phyloP scores from a whole-genome alignment of 2,113 vertebrate species.

The Tautogolabrus adspersus region DNA sequence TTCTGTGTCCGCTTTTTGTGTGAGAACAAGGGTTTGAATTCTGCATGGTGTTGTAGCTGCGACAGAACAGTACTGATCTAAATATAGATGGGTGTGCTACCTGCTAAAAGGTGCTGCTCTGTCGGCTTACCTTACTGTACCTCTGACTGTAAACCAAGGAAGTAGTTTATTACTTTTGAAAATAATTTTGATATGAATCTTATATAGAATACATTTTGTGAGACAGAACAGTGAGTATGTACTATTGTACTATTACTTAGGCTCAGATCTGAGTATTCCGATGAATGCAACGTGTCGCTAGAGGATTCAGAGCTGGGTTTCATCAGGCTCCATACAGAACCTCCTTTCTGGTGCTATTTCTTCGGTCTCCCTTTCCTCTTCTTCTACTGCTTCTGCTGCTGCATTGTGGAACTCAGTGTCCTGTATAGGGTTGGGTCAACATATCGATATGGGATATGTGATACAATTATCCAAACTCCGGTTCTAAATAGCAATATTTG shows the following conservation, averaged over 20 bases:
- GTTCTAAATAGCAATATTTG: no score
- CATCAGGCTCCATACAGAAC: conserved; percentile 44
- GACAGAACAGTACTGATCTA: conserved; percentile 76
- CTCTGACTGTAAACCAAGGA: conserved; percentile 23
- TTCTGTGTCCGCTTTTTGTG: conserved; percentile 42
- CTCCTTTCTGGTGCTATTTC: conserved; percentile 35
- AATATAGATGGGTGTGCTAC: conserved; percentile 77
- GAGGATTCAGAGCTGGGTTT: conserved; percentile 39
- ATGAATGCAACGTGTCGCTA: conserved; percentile 7
- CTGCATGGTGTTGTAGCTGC: conserved; percentile 70
- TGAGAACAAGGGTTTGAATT: conserved; percentile 69
- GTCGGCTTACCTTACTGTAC: conserved; percentile 52
- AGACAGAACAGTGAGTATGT: conserved; percentile 9
- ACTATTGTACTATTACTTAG: conserved; percentile 7
- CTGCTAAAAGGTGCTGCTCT: conserved; percentile 63
- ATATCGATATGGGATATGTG: no score
- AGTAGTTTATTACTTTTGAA: background rate
- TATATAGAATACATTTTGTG: background rate
- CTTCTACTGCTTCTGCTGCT: conserved; percentile 21
- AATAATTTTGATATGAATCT: background rate
- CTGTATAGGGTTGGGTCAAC: background rate
- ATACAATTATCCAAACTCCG: no score
- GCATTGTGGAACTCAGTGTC: conserved; percentile 48
- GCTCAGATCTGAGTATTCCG: conserved; percentile 19
- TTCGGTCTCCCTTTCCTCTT: conserved; percentile 16